phyloP scores from a whole-genome alignment of 2,888 invertebrate genomes.

The Ochropleura plecta region DNA sequence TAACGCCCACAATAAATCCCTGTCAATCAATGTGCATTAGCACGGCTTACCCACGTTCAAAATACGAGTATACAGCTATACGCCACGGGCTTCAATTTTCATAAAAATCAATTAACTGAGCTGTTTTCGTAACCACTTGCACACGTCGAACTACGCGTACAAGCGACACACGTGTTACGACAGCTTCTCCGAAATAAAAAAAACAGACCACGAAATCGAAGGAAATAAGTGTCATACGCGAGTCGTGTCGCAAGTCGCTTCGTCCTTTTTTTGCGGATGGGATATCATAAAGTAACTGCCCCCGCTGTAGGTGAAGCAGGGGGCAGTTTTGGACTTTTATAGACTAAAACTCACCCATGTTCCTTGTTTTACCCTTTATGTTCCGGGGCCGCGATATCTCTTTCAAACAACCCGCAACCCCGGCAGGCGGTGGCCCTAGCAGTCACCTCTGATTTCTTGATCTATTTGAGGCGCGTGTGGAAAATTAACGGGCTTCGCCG shows the following conservation, averaged over 20 bases:
- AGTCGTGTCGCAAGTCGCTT: neutral
- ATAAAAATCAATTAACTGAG: constrained; percentile 18
- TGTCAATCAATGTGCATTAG: constrained; percentile 51
- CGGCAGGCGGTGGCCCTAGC: no score
- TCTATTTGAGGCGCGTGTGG: no score
- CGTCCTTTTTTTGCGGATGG: no score
- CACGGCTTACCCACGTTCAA: constrained; percentile 25
- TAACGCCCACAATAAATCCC: constrained; percentile 33
- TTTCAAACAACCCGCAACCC: no score
- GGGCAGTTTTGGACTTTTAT: no score
- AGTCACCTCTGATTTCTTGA: no score
- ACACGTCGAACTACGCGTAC: neutral
- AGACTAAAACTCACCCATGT: no score
- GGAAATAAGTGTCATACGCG: neutral
- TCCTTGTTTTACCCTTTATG: no score
- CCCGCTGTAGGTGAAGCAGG: no score
- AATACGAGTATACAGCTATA: constrained; percentile 8
- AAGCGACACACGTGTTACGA: neutral
- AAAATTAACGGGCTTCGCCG: no score
- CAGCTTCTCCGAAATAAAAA: neutral
- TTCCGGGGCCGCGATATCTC: no score
- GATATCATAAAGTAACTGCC: no score
- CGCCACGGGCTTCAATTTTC: constrained; percentile 17
- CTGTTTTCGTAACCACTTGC: constrained; percentile 4
- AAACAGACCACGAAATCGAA: neutral